These are phyloP conservation scores for Saturnia japonica DNA, from an alignment of 2,888 invertebrate species.

Conservation along the genomic window DNA sequence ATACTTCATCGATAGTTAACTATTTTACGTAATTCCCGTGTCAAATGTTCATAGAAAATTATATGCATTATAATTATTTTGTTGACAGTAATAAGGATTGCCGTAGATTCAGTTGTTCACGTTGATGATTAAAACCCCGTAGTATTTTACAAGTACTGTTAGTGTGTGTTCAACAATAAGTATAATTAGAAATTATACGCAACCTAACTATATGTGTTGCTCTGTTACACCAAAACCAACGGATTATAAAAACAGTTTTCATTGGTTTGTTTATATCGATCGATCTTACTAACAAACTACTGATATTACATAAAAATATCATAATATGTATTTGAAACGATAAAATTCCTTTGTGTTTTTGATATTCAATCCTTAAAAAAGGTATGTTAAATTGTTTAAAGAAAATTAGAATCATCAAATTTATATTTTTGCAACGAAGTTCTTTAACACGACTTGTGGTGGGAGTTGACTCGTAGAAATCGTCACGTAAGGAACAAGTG, in stretches of 20 bases:
- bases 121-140: slow-evolving; percentile 1
- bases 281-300: too few relatives aligned
- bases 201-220: too few relatives aligned
- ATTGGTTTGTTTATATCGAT: background rate
- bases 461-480: too few relatives aligned
- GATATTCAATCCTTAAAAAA: too few relatives aligned
- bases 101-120: background rate
- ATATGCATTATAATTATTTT: slow-evolving; percentile 1
- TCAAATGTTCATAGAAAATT: background rate
- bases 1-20: slow-evolving; percentile 31
- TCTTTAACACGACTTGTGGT: too few relatives aligned
- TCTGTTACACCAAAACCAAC: too few relatives aligned
- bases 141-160: background rate
- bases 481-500: too few relatives aligned
- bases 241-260: background rate
- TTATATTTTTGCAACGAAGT: too few relatives aligned
- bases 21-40: slow-evolving; percentile 27
- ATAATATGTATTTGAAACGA: background rate
- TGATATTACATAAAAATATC: too few relatives aligned
- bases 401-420: too few relatives aligned
- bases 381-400: too few relatives aligned
- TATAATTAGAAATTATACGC: background rate
- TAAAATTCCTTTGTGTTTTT: too few relatives aligned
- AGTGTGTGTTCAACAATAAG: background rate
- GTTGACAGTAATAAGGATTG: slow-evolving; percentile 1